Conservation (phyloP, 2,113 vertebrate species). For the Myanophis thanlyinensis region DNA sequence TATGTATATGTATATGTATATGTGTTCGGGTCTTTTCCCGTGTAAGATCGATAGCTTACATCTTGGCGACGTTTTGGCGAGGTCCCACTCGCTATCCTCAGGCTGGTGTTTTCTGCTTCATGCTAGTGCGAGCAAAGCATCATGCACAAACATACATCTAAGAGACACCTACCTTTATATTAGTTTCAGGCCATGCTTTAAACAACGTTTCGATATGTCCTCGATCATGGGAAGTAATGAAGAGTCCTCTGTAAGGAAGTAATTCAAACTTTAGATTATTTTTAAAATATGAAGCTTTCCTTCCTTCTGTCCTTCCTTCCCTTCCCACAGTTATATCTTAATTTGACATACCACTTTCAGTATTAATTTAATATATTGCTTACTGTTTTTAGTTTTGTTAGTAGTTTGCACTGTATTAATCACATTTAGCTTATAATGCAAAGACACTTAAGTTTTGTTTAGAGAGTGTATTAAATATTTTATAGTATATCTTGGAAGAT, state of each 20-base stretch:
- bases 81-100: no score
- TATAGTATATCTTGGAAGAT: not conserved
- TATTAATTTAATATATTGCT: not conserved
- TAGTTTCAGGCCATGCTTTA: conserved; percentile 88
- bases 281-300: not conserved
- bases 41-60: no score
- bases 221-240: conserved; percentile 91
- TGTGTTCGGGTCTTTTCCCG: no score
- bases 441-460: not conserved
- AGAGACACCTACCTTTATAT: conserved; percentile 78
- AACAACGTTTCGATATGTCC: conserved; percentile 88
- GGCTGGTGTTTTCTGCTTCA: no score
- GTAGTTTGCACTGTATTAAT: not conserved
- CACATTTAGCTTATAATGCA: not conserved
- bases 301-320: not conserved
- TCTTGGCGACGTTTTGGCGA: no score
- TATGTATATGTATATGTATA: no score
- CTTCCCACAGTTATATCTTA: not conserved
- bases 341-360: not conserved
- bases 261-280: not conserved
- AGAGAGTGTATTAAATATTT: not conserved
- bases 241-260: conserved; percentile 83
- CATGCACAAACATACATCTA: conserved; percentile 10
- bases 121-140: no score
- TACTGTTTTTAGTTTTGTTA: not conserved